Evolutionary conservation across 1,140 invertebrate species (phyloP).

Genomic region (Oryctes rhinoceros): DNA sequence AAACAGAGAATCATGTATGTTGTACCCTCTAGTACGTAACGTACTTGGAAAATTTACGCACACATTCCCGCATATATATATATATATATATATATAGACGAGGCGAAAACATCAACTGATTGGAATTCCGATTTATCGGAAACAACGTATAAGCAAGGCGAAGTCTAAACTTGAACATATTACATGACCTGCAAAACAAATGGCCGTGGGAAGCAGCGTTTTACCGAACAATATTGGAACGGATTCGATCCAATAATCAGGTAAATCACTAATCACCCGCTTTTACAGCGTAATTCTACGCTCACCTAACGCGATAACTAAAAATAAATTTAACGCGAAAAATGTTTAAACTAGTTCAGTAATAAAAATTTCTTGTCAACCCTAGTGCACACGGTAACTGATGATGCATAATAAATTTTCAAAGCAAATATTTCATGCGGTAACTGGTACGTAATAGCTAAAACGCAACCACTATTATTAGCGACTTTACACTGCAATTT

Average conservation of each 20-base stretch:
- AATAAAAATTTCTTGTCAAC: conserved; percentile 9
- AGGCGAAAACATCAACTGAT: neutral
- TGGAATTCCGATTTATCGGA: neutral
- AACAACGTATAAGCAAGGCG: conserved; percentile 11
- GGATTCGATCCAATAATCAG: conserved; percentile 56
- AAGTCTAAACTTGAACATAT: conserved; percentile 45
- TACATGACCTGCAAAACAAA: conserved; percentile 55
- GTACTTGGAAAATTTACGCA: neutral
- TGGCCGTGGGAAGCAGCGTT: conserved; percentile 56
- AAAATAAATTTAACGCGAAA: conserved; percentile 25
- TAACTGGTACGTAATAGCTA: too few relatives aligned
- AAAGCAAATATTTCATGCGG: neutral
- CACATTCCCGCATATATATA: neutral
- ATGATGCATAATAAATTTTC: neutral
- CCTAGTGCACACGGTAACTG: conserved; percentile 17
- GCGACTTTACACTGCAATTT: too few relatives aligned
- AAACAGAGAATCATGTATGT: neutral
- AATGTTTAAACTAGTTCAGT: neutral
- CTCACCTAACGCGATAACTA: conserved; percentile 6
- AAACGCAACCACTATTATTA: too few relatives aligned
- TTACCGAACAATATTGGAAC: conserved; percentile 51
- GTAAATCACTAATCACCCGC: conserved; percentile 50
- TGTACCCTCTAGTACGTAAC: neutral
- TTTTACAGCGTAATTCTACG: neutral
- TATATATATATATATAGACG: neutral